Conservation (phyloP, 2,113 vertebrate genomes). For the Alethe diademata region DNA sequence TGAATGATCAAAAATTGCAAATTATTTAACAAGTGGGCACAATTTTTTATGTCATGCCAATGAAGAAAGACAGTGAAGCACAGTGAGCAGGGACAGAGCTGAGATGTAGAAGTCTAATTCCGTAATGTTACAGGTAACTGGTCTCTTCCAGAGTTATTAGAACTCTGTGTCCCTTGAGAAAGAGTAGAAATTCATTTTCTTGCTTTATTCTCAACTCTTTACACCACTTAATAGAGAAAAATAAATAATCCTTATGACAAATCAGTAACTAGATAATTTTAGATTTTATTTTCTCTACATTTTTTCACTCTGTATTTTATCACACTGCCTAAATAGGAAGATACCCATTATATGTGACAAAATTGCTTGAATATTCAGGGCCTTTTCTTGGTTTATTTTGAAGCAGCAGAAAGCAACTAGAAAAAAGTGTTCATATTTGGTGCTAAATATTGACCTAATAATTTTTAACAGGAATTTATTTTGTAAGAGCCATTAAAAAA, state of each 20-base stretch:
- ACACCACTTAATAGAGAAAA: not conserved
- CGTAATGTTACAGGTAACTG: not conserved
- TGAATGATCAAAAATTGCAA: not conserved
- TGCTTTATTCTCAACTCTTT: not conserved
- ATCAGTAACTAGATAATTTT: not conserved
- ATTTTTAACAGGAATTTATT: not conserved
- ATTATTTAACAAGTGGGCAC: not conserved
- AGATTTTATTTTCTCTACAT: not conserved
- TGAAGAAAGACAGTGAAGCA: not conserved
- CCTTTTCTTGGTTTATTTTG: not conserved
- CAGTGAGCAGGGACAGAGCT: fast-evolving
- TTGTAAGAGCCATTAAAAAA: not conserved
- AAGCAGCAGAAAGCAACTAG: not conserved
- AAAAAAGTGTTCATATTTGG: not conserved
- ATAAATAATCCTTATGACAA: not conserved
- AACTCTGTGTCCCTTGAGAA: not conserved
- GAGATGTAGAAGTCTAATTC: not conserved
- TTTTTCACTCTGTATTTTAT: not conserved
- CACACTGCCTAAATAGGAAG: not conserved
- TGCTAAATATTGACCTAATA: not conserved
- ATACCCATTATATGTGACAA: not conserved
- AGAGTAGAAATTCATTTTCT: not conserved
- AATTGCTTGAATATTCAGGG: not conserved
- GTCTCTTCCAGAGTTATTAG: not conserved
- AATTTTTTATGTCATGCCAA: not conserved